These are phyloP conservation scores for Aphidius gifuensis DNA, from an alignment of 1,140 invertebrate species.

Conservation along the genomic window DNA sequence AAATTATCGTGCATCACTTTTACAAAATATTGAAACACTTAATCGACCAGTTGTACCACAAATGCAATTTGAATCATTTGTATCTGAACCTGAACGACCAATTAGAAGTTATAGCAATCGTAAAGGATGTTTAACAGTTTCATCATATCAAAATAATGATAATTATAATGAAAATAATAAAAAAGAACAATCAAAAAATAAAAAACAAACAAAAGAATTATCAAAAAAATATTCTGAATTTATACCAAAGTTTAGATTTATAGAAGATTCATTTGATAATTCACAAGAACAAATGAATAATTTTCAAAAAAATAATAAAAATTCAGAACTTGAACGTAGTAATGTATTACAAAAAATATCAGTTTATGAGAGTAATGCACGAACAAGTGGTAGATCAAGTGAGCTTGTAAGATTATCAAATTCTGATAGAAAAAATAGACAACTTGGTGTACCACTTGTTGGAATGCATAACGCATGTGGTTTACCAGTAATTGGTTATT, in stretches of 20 bases:
- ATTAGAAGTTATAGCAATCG: neutral
- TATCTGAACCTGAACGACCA: conserved; percentile 27
- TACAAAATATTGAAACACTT: conserved; percentile 38
- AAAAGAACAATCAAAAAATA: no score
- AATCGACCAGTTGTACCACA: conserved; percentile 32
- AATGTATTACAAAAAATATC: conserved; percentile 44
- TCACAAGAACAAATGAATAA: neutral
- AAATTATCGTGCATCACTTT: conserved; percentile 40
- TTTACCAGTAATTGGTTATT: conserved; percentile 34
- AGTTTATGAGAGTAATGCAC: conserved; percentile 43
- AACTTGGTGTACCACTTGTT: conserved; percentile 47
- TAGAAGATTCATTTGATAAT: no score
- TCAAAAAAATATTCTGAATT: conserved; percentile 20
- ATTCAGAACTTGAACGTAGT: conserved; percentile 22
- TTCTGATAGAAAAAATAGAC: conserved; percentile 25
- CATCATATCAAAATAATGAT: neutral
- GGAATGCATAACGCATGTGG: conserved; percentile 48
- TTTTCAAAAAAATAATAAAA: neutral
- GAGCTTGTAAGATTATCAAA: conserved; percentile 16
- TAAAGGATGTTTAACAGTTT: neutral
- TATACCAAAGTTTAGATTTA: neutral
- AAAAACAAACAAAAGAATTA: neutral
- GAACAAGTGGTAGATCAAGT: neutral
- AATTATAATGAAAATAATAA: no score
- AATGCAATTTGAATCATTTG: conserved; percentile 33